phyloP scores from a whole-genome alignment of 2,888 invertebrate genomes.

The Cheilosia impressa region DNA sequence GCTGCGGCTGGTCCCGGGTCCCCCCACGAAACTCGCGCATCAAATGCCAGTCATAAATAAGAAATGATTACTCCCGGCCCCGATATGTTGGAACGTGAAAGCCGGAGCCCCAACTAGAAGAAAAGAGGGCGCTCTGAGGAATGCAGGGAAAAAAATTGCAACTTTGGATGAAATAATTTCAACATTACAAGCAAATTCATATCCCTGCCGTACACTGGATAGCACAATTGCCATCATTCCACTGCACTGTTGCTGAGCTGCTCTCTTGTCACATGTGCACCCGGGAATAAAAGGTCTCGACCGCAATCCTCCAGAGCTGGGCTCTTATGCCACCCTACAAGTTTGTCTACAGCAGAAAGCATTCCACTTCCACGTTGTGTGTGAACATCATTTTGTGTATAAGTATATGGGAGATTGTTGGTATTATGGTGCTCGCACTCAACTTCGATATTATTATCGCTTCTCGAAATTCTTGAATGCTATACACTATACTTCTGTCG shows the following conservation, averaged over 20 bases:
- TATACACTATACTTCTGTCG: background rate
- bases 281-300: constrained; percentile 58
- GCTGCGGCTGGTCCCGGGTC: background rate
- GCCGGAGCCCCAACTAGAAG: background rate
- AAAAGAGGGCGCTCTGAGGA: background rate
- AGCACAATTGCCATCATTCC: constrained; percentile 47
- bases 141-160: constrained; percentile 30
- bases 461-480: constrained; percentile 22
- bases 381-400: constrained; percentile 29
- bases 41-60: constrained; percentile 65
- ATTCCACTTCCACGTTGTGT: background rate
- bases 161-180: constrained; percentile 56
- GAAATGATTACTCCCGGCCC: constrained; percentile 38
- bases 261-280: constrained; percentile 27
- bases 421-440: constrained; percentile 11
- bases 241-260: background rate
- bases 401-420: background rate
- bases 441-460: constrained; percentile 38
- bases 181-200: constrained; percentile 42
- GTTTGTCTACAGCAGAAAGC: background rate
- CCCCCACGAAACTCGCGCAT: constrained; percentile 21
- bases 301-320: constrained; percentile 49
- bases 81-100: background rate
- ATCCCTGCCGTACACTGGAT: constrained; percentile 50
- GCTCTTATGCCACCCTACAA: constrained; percentile 12